phyloP scores from a whole-genome alignment of 2,888 invertebrate species.

The Oligia fasciuncula region DNA sequence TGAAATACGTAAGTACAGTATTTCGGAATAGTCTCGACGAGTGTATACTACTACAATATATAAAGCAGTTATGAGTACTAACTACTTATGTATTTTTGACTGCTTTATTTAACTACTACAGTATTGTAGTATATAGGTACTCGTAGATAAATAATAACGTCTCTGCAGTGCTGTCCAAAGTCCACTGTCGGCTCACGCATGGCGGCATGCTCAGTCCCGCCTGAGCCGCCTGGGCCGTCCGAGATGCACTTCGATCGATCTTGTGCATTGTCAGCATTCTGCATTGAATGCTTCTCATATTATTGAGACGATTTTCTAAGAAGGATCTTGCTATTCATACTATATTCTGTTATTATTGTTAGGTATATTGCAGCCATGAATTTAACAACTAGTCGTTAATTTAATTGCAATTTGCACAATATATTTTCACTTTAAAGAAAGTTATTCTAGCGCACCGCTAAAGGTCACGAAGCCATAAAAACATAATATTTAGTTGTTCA shows the following conservation, averaged over 20 bases:
- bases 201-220: background rate
- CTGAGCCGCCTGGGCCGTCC: background rate
- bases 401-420: constrained; percentile 20
- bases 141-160: constrained; percentile 14
- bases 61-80: background rate
- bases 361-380: background rate
- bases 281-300: constrained; percentile 5
- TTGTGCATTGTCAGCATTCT: constrained; percentile 27
- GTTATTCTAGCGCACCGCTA: constrained; percentile 10
- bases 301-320: background rate
- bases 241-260: constrained; percentile 23
- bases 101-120: background rate
- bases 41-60: background rate
- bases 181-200: too few relatives aligned
- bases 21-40: background rate
- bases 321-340: background rate
- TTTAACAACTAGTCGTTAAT: background rate
- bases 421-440: constrained; percentile 37
- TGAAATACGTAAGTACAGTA: too few relatives aligned
- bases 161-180: background rate
- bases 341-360: background rate
- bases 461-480: constrained; percentile 37
- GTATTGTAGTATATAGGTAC: background rate
- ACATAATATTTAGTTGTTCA: constrained; percentile 13
- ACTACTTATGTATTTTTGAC: background rate